Conservation (phyloP, 2,888 invertebrate species). For the Graphium colonna region DNA sequence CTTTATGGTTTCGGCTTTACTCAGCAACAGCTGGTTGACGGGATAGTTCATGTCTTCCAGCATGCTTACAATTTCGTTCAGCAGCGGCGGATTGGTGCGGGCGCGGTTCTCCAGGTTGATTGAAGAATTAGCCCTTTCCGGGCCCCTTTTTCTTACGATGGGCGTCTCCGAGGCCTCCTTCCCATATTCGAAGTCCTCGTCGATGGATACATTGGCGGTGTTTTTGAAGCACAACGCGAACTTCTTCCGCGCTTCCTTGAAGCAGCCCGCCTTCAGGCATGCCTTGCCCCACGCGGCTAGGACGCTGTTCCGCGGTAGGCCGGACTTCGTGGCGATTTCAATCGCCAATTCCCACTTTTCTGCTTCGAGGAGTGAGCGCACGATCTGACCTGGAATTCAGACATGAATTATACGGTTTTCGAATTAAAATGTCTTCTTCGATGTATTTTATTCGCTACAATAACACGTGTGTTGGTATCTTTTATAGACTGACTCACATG, state of each 20-base stretch:
- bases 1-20: constrained; percentile 69
- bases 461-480: no score
- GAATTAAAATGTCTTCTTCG: no score
- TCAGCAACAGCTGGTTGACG: constrained; percentile 70
- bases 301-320: constrained; percentile 88
- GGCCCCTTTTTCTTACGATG: constrained; percentile 46
- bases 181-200: constrained; percentile 66
- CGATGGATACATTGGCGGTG: constrained; percentile 51
- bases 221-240: constrained; percentile 78
- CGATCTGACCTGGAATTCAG: constrained; percentile 80
- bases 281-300: constrained; percentile 94
- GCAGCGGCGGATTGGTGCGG: constrained; percentile 82
- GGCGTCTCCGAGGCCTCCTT: constrained; percentile 61
- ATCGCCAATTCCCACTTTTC: constrained; percentile 92
- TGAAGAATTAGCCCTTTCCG: constrained; percentile 56
- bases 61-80: constrained; percentile 85
- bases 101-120: constrained; percentile 72
- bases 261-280: constrained; percentile 88
- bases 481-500: no score
- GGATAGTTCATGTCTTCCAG: constrained; percentile 82
- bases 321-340: constrained; percentile 93
- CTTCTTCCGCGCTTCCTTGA: constrained; percentile 87
- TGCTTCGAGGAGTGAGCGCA: constrained; percentile 88
- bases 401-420: no score
- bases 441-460: no score